phyloP scores from a whole-genome alignment of 2,113 vertebrate species.

The Amphiprion ocellaris region DNA sequence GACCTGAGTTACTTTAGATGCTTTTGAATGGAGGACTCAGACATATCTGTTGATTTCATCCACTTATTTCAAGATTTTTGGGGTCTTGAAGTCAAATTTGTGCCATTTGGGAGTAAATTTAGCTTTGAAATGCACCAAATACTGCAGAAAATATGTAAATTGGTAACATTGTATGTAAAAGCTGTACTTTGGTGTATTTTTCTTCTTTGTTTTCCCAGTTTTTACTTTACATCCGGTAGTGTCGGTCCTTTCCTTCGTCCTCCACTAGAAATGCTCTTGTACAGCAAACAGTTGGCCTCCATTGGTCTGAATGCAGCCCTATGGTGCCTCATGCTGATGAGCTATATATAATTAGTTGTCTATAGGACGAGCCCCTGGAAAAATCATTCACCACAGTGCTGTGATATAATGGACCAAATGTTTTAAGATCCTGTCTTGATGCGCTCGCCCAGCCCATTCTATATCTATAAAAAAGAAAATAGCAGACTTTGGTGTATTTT shows the following conservation, averaged over 20 bases:
- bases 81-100: too few relatives aligned
- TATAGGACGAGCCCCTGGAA: constrained; percentile 40
- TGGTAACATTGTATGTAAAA: too few relatives aligned
- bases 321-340: constrained; percentile 32
- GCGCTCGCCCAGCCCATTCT: constrained; percentile 55
- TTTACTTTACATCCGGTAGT: neutral
- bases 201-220: too few relatives aligned
- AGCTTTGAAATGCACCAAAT: too few relatives aligned
- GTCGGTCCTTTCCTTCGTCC: neutral
- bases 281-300: constrained; percentile 12
- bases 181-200: too few relatives aligned
- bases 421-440: constrained; percentile 56
- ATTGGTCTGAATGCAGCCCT: constrained; percentile 16
- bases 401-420: constrained; percentile 65
- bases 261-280: neutral
- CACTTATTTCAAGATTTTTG: too few relatives aligned
- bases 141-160: too few relatives aligned
- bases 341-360: constrained; percentile 38
- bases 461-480: constrained; percentile 50
- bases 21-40: too few relatives aligned
- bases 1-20: too few relatives aligned
- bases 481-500: too few relatives aligned
- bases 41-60: too few relatives aligned
- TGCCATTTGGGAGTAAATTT: too few relatives aligned
- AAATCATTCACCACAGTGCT: constrained; percentile 32